These are phyloP conservation scores for Oceanodroma leucorhoa DNA, from an alignment of 2,797 vertebrate species.

Conservation along the genomic window DNA sequence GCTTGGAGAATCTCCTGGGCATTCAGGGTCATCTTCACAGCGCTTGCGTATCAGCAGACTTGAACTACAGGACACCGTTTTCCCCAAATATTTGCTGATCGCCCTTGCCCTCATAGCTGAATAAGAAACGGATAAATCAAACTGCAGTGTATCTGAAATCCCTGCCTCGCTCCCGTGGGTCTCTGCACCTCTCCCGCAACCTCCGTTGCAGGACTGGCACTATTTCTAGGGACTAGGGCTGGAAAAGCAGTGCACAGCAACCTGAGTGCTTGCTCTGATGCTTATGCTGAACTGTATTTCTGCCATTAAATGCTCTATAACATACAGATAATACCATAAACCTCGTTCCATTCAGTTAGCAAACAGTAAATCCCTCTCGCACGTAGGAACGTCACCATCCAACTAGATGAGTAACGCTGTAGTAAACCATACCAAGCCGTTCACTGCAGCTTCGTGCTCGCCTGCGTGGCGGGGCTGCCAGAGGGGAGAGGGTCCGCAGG, in stretches of 20 bases:
- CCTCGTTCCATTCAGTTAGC: neutral
- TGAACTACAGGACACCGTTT: neutral
- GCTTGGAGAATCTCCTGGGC: neutral
- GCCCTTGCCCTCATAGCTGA: neutral
- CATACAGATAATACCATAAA: constrained; percentile 1
- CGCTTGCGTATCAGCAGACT: neutral
- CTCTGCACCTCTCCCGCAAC: neutral
- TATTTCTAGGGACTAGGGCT: neutral
- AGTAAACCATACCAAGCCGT: neutral
- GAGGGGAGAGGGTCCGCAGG: neutral
- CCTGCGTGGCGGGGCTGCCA: accelerated
- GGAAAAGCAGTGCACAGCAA: neutral
- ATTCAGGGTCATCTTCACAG: neutral
- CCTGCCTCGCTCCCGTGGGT: accelerated
- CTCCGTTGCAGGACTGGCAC: neutral
- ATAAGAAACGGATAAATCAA: accelerated
- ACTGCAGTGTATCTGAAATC: accelerated
- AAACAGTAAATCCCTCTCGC: constrained; percentile 34
- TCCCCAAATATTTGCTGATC: neutral
- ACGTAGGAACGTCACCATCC: neutral
- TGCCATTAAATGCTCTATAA: neutral
- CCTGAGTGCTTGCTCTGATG: neutral
- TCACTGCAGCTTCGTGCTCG: neutral
- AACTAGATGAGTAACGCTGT: neutral
- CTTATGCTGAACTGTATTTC: neutral